Percentiles rank a stretch among this genome's conserved stretches.
Conservation (phyloP, 2,113 vertebrate genomes). For the Eptesicus fuscus region DNA sequence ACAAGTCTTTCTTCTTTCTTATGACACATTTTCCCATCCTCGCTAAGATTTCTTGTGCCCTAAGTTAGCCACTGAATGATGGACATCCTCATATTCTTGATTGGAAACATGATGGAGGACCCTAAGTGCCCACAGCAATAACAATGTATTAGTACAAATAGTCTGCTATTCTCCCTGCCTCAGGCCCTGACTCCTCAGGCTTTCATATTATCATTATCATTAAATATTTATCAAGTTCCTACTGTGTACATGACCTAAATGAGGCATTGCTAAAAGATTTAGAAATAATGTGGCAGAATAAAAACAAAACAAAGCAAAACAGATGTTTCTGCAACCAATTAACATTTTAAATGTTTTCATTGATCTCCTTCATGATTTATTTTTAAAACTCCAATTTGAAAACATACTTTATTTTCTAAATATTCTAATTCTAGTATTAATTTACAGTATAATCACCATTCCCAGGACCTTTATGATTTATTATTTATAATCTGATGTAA, state of each 20-base stretch:
- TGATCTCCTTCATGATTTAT: neutral
- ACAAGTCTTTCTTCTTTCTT: neutral
- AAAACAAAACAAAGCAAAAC: conserved; percentile 34
- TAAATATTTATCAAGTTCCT: conserved; percentile 41
- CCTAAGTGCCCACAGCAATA: neutral
- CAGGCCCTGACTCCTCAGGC: neutral
- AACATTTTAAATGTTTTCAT: conserved; percentile 9
- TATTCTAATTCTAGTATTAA: neutral
- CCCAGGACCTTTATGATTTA: neutral
- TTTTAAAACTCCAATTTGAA: neutral
- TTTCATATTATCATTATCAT: neutral
- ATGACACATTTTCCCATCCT: neutral
- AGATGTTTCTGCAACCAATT: neutral
- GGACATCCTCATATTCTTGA: neutral
- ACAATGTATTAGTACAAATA: neutral
- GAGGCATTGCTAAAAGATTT: neutral
- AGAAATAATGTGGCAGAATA: neutral
- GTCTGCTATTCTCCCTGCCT: neutral
- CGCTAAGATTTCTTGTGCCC: neutral
- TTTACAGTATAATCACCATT: conserved; percentile 23
- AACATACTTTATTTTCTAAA: conserved; percentile 1
- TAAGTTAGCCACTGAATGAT: neutral
- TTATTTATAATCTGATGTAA: conserved; percentile 39
- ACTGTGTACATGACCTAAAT: neutral
- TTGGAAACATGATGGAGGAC: neutral